phyloP scores from a whole-genome alignment of 2,113 vertebrate genomes.

The Lophura nycthemera region DNA sequence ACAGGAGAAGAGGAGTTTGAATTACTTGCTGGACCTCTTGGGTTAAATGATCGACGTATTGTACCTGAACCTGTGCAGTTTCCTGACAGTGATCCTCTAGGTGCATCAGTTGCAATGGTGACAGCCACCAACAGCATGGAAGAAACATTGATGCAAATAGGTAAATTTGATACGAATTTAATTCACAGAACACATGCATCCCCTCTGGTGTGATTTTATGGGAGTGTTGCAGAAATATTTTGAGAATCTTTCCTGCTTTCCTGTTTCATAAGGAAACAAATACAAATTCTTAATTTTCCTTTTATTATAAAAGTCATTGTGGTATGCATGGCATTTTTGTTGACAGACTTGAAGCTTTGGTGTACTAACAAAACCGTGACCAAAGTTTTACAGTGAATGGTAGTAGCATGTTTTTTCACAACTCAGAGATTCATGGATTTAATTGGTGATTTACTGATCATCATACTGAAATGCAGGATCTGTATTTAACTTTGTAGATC shows the following conservation, averaged over 20 bases:
- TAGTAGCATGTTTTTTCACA: neutral
- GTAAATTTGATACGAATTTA: conserved; percentile 60
- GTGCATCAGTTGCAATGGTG: conserved; percentile 96
- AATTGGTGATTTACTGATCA: neutral
- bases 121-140: conserved; percentile 99
- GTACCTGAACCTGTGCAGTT: conserved; percentile 96
- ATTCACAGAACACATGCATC: neutral
- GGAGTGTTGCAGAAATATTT: neutral
- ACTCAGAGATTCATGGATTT: neutral
- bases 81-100: conserved; percentile 94
- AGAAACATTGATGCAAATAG: conserved; percentile 96
- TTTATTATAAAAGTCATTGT: neutral
- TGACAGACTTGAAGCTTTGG: neutral
- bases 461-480: neutral
- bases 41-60: conserved; percentile 89
- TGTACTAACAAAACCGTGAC: neutral
- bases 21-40: conserved; percentile 90
- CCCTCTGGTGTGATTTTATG: neutral
- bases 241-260: neutral
- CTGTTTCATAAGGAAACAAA: neutral
- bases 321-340: neutral
- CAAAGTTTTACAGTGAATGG: fast-evolving
- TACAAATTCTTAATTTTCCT: neutral
- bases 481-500: neutral
- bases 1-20: conserved; percentile 98